These are phyloP conservation scores for Megaceryle torquata DNA, from an alignment of 2,113 vertebrate species.

Conservation along the genomic window DNA sequence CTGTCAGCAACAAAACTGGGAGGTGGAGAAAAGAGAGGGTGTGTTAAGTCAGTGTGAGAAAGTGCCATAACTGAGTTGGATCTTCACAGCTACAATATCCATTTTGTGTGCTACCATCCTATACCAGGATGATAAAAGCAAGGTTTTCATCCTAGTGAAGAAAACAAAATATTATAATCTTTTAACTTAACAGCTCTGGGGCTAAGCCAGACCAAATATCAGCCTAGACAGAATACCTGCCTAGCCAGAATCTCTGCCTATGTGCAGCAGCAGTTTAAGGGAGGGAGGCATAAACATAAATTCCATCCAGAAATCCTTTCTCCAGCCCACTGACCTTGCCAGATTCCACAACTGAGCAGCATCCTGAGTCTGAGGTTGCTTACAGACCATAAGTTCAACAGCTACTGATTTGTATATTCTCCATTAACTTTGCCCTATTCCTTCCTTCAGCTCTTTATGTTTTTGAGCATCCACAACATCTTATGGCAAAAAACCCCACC, in stretches of 20 bases:
- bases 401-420: not conserved
- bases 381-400: not conserved
- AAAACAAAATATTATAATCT: not conserved
- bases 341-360: not conserved
- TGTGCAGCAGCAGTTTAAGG: not conserved
- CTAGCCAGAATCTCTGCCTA: too few relatives aligned
- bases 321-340: not conserved
- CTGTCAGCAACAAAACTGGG: not conserved
- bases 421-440: not conserved
- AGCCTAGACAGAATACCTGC: not conserved
- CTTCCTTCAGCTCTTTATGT: not conserved
- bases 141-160: not conserved
- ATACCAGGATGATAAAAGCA: not conserved
- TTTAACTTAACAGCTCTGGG: not conserved
- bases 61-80: not conserved
- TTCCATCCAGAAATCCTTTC: not conserved
- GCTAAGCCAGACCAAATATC: not conserved
- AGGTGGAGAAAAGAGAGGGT: not conserved
- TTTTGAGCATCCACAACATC: not conserved
- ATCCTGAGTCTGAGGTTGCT: not conserved
- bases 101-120: rapidly evolving
- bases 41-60: not conserved
- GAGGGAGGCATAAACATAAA: not conserved
- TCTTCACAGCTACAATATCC: not conserved
- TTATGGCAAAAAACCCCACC: not conserved